Conservation (phyloP, 2,797 vertebrate genomes). For the Pelodytes ibericus region DNA sequence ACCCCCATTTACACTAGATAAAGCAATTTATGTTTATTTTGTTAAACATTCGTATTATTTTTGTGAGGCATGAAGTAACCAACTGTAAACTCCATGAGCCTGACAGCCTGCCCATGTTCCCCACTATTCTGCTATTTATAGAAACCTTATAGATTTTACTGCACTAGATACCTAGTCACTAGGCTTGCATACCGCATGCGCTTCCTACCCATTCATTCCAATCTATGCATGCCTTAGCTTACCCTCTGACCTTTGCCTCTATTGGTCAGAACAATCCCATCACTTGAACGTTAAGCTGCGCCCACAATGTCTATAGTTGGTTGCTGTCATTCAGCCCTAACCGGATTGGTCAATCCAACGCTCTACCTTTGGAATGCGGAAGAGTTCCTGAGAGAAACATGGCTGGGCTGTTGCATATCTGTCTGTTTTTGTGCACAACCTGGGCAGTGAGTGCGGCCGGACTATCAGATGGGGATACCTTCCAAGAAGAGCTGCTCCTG, state of each 20-base stretch:
- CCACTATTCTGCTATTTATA: no score
- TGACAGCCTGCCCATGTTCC: no score
- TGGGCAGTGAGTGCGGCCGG: neutral
- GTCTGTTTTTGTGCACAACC: neutral
- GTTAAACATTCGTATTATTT: no score
- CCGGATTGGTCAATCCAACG: neutral
- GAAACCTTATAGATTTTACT: no score
- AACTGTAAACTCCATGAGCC: no score
- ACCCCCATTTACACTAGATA: no score
- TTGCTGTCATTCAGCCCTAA: neutral
- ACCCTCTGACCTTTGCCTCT: neutral
- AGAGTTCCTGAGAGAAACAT: slow-evolving; percentile 17
- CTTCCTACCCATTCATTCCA: no score
- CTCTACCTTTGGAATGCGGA: neutral
- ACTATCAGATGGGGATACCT: slow-evolving; percentile 70
- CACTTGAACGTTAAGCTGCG: neutral
- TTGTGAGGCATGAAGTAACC: no score
- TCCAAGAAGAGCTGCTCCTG: slow-evolving; percentile 88
- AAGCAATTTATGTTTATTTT: no score
- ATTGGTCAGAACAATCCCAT: neutral
- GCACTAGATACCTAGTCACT: no score
- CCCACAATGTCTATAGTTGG: neutral
- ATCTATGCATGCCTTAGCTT: no score
- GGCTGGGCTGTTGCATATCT: slow-evolving; percentile 27
- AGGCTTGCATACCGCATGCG: neutral